phyloP scores from a whole-genome alignment of 2,888 invertebrate species.

The Nipponacmea schrenckii region DNA sequence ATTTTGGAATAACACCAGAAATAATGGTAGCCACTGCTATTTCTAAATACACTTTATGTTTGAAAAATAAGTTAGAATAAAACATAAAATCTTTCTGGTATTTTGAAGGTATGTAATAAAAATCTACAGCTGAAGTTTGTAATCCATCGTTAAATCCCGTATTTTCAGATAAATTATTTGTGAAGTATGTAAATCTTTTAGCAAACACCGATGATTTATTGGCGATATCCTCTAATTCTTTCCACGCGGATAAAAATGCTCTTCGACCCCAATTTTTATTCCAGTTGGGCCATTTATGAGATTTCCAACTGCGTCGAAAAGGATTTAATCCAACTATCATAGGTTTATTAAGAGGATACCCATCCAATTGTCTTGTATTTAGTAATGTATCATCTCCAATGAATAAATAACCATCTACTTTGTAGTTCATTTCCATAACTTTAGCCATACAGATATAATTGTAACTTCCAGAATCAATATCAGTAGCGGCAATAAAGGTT shows the following conservation, averaged over 20 bases:
- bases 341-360: not conserved
- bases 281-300: not conserved
- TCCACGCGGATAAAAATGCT: not conserved
- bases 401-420: not conserved
- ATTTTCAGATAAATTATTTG: not conserved
- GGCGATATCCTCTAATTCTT: not conserved
- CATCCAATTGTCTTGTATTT: not conserved
- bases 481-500: not conserved
- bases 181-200: too few species aligned
- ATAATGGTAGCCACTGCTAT: constrained; percentile 5
- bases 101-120: constrained; percentile 11
- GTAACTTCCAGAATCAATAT: not conserved
- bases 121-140: not conserved
- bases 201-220: too few species aligned
- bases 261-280: not conserved
- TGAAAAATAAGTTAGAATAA: not conserved
- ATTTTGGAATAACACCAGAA: not conserved
- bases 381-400: constrained; percentile 1
- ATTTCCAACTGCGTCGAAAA: not conserved
- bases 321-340: not conserved
- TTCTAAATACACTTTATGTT: not conserved
- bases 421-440: not conserved
- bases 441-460: not conserved
- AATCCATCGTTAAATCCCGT: not conserved
- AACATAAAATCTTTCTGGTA: constrained; percentile 4